A percentile compares a stretch with the other conserved stretches of the same genome.
Evolutionary conservation across 2,797 vertebrate species (phyloP).

Genomic region (Phataginus tetradactyla): DNA sequence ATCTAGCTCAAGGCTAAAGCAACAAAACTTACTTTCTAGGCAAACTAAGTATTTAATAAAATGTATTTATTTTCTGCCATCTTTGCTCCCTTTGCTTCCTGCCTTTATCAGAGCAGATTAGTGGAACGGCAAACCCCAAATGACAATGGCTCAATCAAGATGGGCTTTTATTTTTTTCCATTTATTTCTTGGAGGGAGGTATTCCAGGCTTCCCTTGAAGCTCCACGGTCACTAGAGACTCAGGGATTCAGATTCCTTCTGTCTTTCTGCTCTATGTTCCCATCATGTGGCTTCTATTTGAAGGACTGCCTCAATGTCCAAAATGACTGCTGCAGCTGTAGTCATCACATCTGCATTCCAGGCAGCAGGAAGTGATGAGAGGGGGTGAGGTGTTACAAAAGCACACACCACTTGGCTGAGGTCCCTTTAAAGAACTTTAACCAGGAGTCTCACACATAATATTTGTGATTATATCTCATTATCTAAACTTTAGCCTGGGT

Average conservation of each 20-base stretch:
- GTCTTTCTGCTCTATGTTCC: not conserved
- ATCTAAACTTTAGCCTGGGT: not conserved
- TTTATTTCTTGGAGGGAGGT: not conserved
- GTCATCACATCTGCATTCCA: not conserved
- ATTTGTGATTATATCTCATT: not conserved
- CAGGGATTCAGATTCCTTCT: not conserved
- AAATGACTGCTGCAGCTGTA: not conserved
- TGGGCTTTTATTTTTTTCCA: not conserved
- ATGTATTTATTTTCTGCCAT: not conserved
- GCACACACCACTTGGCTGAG: not conserved
- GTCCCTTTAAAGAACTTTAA: not conserved
- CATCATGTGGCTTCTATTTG: not conserved
- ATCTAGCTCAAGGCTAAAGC: not conserved
- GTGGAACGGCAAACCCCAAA: not conserved
- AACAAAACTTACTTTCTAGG: not conserved
- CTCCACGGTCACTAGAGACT: not conserved
- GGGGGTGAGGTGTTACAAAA: not conserved
- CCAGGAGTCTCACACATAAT: not conserved
- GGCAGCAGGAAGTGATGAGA: not conserved
- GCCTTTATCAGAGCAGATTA: not conserved
- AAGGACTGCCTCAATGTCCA: not conserved
- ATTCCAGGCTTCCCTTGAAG: not conserved
- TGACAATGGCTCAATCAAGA: not conserved
- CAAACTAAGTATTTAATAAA: not conserved
- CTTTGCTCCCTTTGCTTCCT: conserved; percentile 20